Evolutionary conservation across 2,888 invertebrate genomes (phyloP).

Genomic region (Podotricha telesiphe): DNA sequence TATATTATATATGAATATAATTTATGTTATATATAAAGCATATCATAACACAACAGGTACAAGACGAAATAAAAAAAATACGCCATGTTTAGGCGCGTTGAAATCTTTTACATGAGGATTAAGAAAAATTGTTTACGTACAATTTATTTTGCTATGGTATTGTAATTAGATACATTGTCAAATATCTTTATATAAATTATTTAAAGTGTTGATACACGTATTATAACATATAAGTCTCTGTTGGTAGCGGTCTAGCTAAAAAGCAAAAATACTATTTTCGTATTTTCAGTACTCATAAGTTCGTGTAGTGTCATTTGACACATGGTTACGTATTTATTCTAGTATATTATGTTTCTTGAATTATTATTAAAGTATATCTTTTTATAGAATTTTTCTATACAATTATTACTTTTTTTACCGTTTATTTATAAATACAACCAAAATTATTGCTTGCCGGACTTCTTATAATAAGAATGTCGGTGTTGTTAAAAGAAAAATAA

Average conservation of each 20-base stretch:
- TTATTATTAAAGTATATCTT: neutral
- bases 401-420: neutral
- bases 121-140: neutral
- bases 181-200: neutral
- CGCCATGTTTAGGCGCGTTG: conserved; percentile 31
- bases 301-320: neutral
- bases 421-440: neutral
- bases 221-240: neutral
- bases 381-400: neutral
- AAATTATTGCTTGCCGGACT: neutral
- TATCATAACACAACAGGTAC: too few relatives aligned
- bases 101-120: conserved; percentile 40
- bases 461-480: conserved; percentile 5
- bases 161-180: neutral
- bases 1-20: too few relatives aligned
- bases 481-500: conserved; percentile 17
- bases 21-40: too few relatives aligned
- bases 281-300: neutral
- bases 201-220: neutral
- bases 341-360: neutral
- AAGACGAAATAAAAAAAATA: neutral
- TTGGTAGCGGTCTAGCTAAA: neutral
- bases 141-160: too few relatives aligned
- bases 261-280: neutral
- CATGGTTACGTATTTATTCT: neutral